Conservation (phyloP, 2,113 vertebrate species). For the Cryptoleucopteryx plumbea region DNA sequence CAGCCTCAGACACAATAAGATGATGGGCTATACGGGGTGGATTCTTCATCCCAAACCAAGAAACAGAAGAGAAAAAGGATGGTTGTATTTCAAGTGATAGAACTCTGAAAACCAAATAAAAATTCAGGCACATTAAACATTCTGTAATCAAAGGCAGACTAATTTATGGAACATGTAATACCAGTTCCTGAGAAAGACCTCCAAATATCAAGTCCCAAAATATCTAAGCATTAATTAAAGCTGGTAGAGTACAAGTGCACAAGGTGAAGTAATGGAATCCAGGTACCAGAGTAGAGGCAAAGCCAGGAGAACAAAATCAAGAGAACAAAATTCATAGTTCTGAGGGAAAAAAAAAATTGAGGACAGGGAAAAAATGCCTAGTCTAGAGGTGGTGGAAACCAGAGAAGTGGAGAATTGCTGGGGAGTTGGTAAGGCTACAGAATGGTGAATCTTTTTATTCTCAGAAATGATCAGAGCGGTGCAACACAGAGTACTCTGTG, state of each 20-base stretch:
- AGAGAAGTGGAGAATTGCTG: not conserved
- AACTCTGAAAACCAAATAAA: not conserved
- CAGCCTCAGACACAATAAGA: not conserved
- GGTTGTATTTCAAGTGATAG: not conserved
- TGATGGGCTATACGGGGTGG: not conserved
- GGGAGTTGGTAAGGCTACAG: not conserved
- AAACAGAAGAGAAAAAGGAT: not conserved
- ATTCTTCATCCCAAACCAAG: not conserved
- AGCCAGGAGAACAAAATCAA: not conserved
- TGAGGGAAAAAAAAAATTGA: accelerated
- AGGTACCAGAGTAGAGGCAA: not conserved
- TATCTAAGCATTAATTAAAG: not conserved
- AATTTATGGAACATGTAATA: not conserved
- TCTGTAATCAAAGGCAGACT: not conserved
- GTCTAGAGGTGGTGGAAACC: not conserved
- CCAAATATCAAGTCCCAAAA: not conserved
- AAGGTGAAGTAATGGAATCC: not conserved
- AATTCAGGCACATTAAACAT: not conserved
- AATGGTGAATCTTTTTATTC: not conserved
- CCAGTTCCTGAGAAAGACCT: not conserved
- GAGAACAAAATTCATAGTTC: not conserved
- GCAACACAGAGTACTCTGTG: not conserved
- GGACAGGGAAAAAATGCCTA: not conserved
- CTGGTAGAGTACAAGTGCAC: not conserved
- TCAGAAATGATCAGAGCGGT: not conserved